These are phyloP conservation scores for Caenorhabditis sp. DNA, from an alignment of 2,888 invertebrate genomes.

Conservation along the genomic window DNA sequence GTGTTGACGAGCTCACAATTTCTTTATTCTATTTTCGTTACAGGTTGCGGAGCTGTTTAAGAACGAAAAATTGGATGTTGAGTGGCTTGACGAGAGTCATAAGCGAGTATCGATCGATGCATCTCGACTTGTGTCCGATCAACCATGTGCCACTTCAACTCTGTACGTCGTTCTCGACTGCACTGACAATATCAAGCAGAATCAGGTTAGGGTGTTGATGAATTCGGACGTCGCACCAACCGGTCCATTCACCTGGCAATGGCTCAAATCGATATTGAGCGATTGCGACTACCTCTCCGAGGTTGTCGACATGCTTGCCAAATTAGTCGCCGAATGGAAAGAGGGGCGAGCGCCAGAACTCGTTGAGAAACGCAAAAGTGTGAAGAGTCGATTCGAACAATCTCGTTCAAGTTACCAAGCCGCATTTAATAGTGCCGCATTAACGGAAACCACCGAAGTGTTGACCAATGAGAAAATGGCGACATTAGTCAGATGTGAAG, in stretches of 20 bases:
- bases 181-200: constrained; percentile 13
- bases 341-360: constrained; percentile 21
- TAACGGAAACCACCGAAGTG: constrained; percentile 17
- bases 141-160: constrained; percentile 18
- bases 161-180: constrained; percentile 24
- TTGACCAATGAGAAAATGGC: constrained; percentile 42
- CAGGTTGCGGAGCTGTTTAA: constrained; percentile 23
- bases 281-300: constrained; percentile 17
- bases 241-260: constrained; percentile 33
- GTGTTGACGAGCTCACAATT: background rate
- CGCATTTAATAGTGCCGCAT: constrained; percentile 18
- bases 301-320: constrained; percentile 17
- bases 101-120: constrained; percentile 40
- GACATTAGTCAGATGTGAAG: constrained; percentile 33
- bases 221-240: constrained; percentile 32
- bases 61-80: constrained; percentile 26
- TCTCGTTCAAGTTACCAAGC: constrained; percentile 25
- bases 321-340: constrained; percentile 32
- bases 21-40: background rate
- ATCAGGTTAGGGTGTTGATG: constrained; percentile 27
- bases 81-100: constrained; percentile 45
- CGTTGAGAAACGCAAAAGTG: background rate
- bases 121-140: constrained; percentile 16
- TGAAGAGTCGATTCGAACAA: constrained; percentile 26
- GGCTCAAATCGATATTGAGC: constrained; percentile 27